Conservation (phyloP, 2,797 vertebrate species). For the Peromyscus attwateri region DNA sequence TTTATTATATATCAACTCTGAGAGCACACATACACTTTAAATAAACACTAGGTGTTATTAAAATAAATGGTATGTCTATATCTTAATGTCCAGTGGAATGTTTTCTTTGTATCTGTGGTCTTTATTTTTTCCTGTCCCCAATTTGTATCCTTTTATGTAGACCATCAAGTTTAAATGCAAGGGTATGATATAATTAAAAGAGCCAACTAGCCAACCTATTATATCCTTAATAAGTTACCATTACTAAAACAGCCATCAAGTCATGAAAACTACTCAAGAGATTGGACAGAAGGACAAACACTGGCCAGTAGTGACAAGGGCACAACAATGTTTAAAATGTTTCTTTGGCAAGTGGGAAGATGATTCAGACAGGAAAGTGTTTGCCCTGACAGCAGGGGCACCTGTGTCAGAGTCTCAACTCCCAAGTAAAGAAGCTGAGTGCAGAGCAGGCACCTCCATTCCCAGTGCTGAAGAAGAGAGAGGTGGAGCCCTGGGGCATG, state of each 20-base stretch:
- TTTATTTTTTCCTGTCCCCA: conserved; percentile 5
- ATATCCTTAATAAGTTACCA: conserved; percentile 7
- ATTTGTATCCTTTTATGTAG: conserved; percentile 2
- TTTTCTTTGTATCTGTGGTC: not conserved
- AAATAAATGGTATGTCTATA: conserved; percentile 33
- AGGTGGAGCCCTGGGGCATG: not conserved
- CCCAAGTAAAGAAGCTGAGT: not conserved
- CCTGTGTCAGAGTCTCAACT: not conserved
- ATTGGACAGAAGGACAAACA: not conserved
- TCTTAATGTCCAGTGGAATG: conserved; percentile 27
- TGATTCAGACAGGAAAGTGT: not conserved
- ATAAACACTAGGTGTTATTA: not conserved
- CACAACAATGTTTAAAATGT: not conserved
- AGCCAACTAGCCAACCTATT: not conserved
- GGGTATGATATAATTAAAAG: not conserved
- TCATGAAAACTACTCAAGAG: conserved; percentile 40
- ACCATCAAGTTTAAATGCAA: conserved; percentile 27
- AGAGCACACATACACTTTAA: conserved; percentile 36
- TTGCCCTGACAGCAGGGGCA: not conserved
- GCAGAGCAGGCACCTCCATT: not conserved
- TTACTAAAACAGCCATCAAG: conserved; percentile 11
- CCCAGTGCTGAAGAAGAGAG: not conserved
- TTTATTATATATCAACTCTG: conserved; percentile 2
- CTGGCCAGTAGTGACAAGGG: not conserved
- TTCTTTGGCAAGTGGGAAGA: not conserved